phyloP scores from a whole-genome alignment of 2,113 vertebrate species.

The Rhinolophus sinicus region DNA sequence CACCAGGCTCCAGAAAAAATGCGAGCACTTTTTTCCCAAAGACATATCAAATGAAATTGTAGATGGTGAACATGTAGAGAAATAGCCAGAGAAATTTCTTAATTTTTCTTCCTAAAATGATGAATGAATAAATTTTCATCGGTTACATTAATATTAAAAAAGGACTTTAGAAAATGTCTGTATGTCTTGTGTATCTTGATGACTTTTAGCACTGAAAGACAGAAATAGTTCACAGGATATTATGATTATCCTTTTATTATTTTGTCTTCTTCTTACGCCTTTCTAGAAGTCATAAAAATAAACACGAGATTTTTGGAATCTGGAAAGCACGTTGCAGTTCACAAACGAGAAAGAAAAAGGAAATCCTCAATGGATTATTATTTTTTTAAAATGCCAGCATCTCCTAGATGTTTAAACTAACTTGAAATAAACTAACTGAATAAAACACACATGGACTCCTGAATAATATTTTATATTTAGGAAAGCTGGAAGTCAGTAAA shows the following conservation, averaged over 20 bases:
- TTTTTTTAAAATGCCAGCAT: background rate
- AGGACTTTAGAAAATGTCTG: background rate
- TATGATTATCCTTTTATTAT: background rate
- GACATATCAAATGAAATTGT: background rate
- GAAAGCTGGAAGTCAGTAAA: background rate
- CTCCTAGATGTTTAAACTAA: background rate
- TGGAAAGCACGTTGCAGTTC: background rate
- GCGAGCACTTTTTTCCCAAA: background rate
- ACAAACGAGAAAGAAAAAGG: background rate
- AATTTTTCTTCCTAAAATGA: conserved; percentile 19
- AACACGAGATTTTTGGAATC: background rate
- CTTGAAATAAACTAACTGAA: background rate
- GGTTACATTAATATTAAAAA: conserved; percentile 9
- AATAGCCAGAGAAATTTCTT: background rate
- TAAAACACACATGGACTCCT: background rate
- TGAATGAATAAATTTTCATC: conserved; percentile 3
- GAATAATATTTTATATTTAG: background rate
- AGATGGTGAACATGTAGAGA: background rate
- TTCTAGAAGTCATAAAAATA: background rate
- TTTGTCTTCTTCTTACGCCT: background rate
- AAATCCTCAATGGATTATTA: background rate
- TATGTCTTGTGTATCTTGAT: background rate
- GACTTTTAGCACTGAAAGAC: background rate
- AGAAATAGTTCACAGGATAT: conserved; percentile 8
- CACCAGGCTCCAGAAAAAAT: background rate